Conservation (phyloP, 37 sponge, comb jelly and placozoan genomes). For the Sycon ciliatum region DNA sequence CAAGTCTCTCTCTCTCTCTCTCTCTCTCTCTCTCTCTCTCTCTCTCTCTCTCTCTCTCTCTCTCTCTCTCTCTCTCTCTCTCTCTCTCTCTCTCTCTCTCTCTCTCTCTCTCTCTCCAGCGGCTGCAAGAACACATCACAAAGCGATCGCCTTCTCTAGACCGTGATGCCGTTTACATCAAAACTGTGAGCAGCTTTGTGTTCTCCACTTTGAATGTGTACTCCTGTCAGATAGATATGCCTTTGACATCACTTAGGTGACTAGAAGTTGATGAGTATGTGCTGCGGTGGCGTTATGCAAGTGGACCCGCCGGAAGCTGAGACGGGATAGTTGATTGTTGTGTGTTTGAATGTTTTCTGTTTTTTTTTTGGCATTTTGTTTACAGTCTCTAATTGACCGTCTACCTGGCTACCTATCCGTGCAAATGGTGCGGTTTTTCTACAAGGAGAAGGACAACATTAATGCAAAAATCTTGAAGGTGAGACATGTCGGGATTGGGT, state of each 20-base stretch:
- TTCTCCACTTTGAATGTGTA: background rate
- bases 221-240: background rate
- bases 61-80: background rate
- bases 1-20: background rate
- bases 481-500: too few relatives aligned
- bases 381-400: slow-evolving; percentile 56
- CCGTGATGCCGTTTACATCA: slow-evolving; percentile 74
- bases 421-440: slow-evolving; percentile 85
- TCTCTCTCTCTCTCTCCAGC: slow-evolving; percentile 26
- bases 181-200: slow-evolving; percentile 35
- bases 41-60: too few relatives aligned
- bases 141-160: slow-evolving; percentile 70
- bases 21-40: background rate
- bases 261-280: too few relatives aligned
- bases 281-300: too few relatives aligned
- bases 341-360: background rate
- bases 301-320: too few relatives aligned
- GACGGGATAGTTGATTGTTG: too few relatives aligned
- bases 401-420: slow-evolving; percentile 85
- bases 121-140: slow-evolving; percentile 65
- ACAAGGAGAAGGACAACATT: slow-evolving; percentile 37
- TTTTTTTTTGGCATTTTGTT: too few relatives aligned
- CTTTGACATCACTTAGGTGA: too few relatives aligned
- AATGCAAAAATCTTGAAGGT: slow-evolving; percentile 51
- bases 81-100: background rate